These are phyloP conservation scores for Drosophila tristis DNA, from an alignment of 1,140 invertebrate genomes.

Conservation along the genomic window DNA sequence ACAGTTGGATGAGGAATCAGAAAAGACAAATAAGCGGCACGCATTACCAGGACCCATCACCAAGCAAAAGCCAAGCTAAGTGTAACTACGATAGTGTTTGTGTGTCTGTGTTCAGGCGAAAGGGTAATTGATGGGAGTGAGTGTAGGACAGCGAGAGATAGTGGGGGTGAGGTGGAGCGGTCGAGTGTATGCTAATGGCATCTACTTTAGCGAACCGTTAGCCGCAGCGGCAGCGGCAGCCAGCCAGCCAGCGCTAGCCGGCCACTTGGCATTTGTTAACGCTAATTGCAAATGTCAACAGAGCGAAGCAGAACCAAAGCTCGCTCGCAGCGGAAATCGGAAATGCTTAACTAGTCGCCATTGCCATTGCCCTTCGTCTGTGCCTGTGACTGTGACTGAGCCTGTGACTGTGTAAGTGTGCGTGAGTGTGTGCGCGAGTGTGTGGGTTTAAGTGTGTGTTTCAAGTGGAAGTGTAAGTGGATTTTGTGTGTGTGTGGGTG, in stretches of 20 bases:
- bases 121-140: conserved; percentile 6
- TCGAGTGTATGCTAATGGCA: conserved; percentile 71
- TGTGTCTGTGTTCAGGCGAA: conserved; percentile 17
- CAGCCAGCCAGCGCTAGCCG: conserved; percentile 1
- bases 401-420: conserved; percentile 10
- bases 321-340: conserved; percentile 66
- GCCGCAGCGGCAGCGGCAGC: conserved; percentile 18
- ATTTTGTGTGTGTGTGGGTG: conserved; percentile 11
- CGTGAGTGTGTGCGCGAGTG: conserved; percentile 6
- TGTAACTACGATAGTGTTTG: conserved; percentile 36
- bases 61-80: conserved; percentile 52
- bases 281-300: conserved; percentile 81
- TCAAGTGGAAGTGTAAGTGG: too few species aligned
- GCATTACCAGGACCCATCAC: conserved; percentile 57
- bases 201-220: conserved; percentile 64
- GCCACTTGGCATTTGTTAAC: conserved; percentile 77
- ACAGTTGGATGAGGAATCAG: conserved; percentile 35
- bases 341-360: conserved; percentile 76
- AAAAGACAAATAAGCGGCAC: conserved; percentile 16
- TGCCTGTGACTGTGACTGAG: conserved; percentile 13
- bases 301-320: conserved; percentile 58
- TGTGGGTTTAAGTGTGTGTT: not conserved
- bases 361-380: conserved; percentile 27
- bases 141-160: not conserved
- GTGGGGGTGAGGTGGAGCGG: conserved; percentile 22